Evolutionary conservation across 2,797 vertebrate species (phyloP).

Genomic region (Aplochiton taeniatus): DNA sequence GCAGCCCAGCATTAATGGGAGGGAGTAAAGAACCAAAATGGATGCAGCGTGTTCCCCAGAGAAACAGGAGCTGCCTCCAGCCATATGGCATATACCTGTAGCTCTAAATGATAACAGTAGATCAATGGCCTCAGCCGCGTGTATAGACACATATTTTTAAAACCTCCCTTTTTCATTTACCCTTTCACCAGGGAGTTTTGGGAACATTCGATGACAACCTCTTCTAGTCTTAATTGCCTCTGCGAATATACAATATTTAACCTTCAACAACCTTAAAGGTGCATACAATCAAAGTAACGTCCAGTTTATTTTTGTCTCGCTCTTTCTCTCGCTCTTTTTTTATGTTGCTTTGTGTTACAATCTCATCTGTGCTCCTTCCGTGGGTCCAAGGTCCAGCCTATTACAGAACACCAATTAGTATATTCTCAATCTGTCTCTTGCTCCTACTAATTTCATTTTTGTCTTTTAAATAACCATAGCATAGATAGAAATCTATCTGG

Average conservation of each 20-base stretch:
- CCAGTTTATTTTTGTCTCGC: neutral
- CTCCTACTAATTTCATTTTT: neutral
- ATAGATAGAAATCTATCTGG: too few relatives aligned
- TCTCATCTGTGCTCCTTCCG: too few relatives aligned
- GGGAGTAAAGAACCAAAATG: too few relatives aligned
- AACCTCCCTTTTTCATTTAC: neutral
- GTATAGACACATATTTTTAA: neutral
- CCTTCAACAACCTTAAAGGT: too few relatives aligned
- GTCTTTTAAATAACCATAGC: too few relatives aligned
- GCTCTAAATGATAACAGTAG: too few relatives aligned
- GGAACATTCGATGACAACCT: neutral
- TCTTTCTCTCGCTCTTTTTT: neutral
- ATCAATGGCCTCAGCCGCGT: too few relatives aligned
- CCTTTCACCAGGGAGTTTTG: neutral
- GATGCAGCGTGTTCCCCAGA: too few relatives aligned
- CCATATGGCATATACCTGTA: too few relatives aligned
- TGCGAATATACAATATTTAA: too few relatives aligned
- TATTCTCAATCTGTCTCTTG: neutral
- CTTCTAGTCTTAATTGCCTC: too few relatives aligned
- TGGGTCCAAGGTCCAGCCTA: neutral
- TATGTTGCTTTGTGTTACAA: neutral
- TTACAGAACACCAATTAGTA: neutral
- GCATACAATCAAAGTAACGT: neutral
- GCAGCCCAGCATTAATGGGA: conserved; percentile 31
- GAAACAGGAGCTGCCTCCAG: too few relatives aligned